Percentiles rank a stretch among this genome's conserved stretches.
These are phyloP conservation scores for Hylomyscus alleni DNA, from an alignment of 2,797 vertebrate species.

Conservation along the genomic window DNA sequence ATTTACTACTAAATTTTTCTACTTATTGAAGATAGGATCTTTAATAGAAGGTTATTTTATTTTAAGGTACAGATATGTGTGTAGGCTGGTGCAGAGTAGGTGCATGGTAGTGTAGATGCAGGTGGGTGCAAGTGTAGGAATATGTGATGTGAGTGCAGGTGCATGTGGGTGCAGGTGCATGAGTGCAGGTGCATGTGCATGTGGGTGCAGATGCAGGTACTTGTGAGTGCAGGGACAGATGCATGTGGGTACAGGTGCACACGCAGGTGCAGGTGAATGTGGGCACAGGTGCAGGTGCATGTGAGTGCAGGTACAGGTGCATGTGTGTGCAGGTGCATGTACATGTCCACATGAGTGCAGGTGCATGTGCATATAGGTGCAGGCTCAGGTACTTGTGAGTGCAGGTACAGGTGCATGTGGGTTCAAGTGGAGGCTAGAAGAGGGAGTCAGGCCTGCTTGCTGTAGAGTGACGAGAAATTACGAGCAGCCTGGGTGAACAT, in stretches of 20 bases:
- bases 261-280: too few relatives aligned
- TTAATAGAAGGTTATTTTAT: background rate
- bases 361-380: too few relatives aligned
- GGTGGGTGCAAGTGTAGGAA: too few relatives aligned
- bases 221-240: background rate
- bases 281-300: too few relatives aligned
- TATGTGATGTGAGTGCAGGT: background rate
- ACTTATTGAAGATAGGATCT: background rate
- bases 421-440: too few relatives aligned
- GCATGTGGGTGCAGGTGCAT: background rate
- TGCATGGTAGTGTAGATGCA: background rate
- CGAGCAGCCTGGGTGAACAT: background rate
- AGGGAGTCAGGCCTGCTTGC: background rate
- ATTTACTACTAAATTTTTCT: background rate
- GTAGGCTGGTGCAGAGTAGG: background rate
- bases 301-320: background rate
- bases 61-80: background rate
- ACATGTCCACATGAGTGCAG: too few relatives aligned
- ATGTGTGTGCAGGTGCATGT: too few relatives aligned
- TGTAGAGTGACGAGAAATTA: background rate
- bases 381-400: background rate
- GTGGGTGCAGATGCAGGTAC: background rate
- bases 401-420: background rate
- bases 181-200: background rate
- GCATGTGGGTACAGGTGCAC: background rate